Conservation (phyloP, 2,113 vertebrate genomes). For the Gambusia holbrooki region DNA sequence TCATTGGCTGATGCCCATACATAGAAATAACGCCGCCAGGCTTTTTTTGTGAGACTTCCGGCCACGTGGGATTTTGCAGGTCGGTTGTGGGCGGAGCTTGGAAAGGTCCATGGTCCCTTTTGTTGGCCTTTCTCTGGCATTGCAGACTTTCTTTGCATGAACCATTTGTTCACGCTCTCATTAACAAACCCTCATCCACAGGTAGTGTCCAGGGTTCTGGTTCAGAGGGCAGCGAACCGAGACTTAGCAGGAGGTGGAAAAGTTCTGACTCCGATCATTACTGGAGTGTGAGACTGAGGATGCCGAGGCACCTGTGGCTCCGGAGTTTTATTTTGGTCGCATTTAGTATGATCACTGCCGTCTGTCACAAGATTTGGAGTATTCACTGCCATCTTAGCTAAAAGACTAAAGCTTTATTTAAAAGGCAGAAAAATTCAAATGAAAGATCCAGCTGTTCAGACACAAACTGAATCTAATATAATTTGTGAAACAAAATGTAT, state of each 20-base stretch:
- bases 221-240: constrained; percentile 14
- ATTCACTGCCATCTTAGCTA: constrained; percentile 13
- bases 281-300: neutral
- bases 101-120: constrained; percentile 16
- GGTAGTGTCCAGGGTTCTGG: constrained; percentile 14
- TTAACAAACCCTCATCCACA: constrained; percentile 16
- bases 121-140: constrained; percentile 27
- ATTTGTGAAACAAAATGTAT: too few relatives aligned
- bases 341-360: constrained; percentile 9
- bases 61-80: too few relatives aligned
- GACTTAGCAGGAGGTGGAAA: constrained; percentile 32
- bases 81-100: too few relatives aligned
- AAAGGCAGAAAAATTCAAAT: constrained; percentile 33
- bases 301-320: constrained; percentile 13
- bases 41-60: too few relatives aligned
- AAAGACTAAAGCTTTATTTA: constrained; percentile 56
- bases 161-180: constrained; percentile 55
- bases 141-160: constrained; percentile 27
- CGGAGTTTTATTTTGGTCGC: constrained; percentile 6
- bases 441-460: neutral
- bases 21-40: too few relatives aligned
- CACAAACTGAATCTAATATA: too few relatives aligned
- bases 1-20: too few relatives aligned
- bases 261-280: constrained; percentile 20
- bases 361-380: constrained; percentile 27